Conservation (phyloP, 2,113 vertebrate genomes). For the Oophaga pumilio region DNA sequence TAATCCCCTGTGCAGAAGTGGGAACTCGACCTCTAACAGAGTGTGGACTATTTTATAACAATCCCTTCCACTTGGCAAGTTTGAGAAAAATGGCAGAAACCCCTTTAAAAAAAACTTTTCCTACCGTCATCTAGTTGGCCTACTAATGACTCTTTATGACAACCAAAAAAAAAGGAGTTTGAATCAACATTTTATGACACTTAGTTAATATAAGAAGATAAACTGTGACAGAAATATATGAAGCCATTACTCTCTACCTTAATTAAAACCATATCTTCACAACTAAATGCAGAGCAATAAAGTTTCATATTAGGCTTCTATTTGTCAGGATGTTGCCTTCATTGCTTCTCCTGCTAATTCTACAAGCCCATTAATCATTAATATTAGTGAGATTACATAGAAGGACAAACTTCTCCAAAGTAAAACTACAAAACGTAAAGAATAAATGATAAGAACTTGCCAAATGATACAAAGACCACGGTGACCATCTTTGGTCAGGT, state of each 20-base stretch:
- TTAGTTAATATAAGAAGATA: neutral
- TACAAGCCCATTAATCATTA: neutral
- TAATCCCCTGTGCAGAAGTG: too few relatives aligned
- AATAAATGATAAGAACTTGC: neutral
- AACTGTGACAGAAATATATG: constrained; percentile 21
- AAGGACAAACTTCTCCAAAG: neutral
- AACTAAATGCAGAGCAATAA: constrained; percentile 5
- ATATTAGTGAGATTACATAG: neutral
- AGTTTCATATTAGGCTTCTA: constrained; percentile 26
- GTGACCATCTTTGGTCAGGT: neutral
- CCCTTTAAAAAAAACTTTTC: neutral
- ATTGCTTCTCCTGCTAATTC: constrained; percentile 9
- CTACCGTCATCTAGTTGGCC: neutral
- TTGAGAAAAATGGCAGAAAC: neutral
- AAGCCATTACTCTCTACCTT: constrained; percentile 13
- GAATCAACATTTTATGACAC: neutral
- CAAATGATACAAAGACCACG: neutral
- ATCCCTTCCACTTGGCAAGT: too few relatives aligned
- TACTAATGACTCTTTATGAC: neutral
- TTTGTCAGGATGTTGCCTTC: constrained; percentile 16
- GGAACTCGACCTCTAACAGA: too few relatives aligned
- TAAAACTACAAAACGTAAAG: neutral
- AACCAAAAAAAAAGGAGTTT: neutral
- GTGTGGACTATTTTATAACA: too few relatives aligned
- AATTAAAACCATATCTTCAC: constrained; percentile 36